Percentiles rank a stretch among this genome's conserved stretches.
Conservation (phyloP, 2,888 invertebrate species). For the Drosophila melanosoma region DNA sequence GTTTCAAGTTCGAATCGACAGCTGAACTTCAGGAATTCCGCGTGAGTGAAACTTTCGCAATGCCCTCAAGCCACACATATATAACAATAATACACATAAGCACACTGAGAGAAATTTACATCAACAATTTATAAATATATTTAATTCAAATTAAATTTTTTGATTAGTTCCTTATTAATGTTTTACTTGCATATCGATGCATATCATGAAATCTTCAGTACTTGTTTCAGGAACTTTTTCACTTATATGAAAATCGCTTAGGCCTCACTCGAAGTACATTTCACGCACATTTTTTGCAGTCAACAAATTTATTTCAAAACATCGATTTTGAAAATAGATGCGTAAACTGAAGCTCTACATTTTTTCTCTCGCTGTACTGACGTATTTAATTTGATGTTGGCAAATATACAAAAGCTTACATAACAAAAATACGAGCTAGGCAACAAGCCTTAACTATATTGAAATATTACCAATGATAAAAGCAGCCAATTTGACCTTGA, state of each 20-base stretch:
- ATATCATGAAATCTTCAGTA: neutral
- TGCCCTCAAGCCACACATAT: conserved; percentile 31
- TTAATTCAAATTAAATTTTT: too few relatives aligned
- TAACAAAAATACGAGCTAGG: conserved; percentile 11
- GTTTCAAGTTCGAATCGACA: conserved; percentile 58
- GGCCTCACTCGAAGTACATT: neutral
- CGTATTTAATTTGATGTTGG: conserved; percentile 4
- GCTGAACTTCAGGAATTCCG: conserved; percentile 69
- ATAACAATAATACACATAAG: conserved; percentile 35
- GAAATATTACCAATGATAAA: neutral
- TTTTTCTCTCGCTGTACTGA: conserved; percentile 5
- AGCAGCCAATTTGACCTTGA: conserved; percentile 64
- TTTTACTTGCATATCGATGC: too few relatives aligned
- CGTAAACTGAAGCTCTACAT: neutral
- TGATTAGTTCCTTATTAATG: too few relatives aligned
- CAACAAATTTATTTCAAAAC: neutral
- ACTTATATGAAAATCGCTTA: neutral
- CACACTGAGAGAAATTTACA: conserved; percentile 9
- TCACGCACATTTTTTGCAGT: neutral
- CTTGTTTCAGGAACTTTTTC: neutral
- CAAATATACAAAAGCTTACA: neutral
- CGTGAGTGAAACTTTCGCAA: conserved; percentile 63
- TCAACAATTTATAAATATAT: neutral
- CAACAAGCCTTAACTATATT: neutral
- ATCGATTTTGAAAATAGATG: neutral